Evolutionary conservation across 2,888 invertebrate species (phyloP).

Genomic region (Rhamphomyia laevipes): DNA sequence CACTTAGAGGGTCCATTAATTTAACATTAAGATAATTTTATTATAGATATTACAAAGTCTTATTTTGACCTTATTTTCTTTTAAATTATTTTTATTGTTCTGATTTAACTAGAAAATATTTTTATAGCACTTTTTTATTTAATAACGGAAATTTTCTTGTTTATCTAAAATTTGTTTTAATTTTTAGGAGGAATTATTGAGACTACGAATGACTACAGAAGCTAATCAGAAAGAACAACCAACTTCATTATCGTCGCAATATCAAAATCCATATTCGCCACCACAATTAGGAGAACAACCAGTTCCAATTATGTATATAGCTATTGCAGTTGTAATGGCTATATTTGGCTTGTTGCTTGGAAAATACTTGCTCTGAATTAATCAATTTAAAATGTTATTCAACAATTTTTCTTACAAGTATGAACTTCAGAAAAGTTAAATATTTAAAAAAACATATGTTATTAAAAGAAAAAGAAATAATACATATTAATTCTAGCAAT

Average conservation of each 20-base stretch:
- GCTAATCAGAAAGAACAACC: constrained; percentile 23
- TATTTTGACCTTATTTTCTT: too few relatives aligned
- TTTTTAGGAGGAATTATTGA: constrained; percentile 51
- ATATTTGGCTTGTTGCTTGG: constrained; percentile 65
- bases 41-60: too few relatives aligned
- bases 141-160: neutral
- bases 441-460: too few relatives aligned
- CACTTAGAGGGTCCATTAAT: too few relatives aligned
- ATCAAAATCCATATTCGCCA: constrained; percentile 43
- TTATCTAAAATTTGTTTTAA: neutral
- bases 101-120: neutral
- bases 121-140: neutral
- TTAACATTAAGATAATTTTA: too few relatives aligned
- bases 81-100: too few relatives aligned
- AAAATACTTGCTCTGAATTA: constrained; percentile 69
- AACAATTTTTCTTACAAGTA: too few relatives aligned
- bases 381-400: constrained; percentile 12
- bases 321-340: constrained; percentile 54
- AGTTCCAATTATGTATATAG: constrained; percentile 50
- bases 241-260: constrained; percentile 23
- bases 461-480: too few relatives aligned
- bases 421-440: too few relatives aligned
- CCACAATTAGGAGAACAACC: constrained; percentile 46
- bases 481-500: too few relatives aligned
- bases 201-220: constrained; percentile 41